Evolutionary conservation across 2,113 vertebrate species (phyloP), one percentile per base, ranked within the genome.

Genomic region (Oncorhynchus gorbuscha): DNA sequence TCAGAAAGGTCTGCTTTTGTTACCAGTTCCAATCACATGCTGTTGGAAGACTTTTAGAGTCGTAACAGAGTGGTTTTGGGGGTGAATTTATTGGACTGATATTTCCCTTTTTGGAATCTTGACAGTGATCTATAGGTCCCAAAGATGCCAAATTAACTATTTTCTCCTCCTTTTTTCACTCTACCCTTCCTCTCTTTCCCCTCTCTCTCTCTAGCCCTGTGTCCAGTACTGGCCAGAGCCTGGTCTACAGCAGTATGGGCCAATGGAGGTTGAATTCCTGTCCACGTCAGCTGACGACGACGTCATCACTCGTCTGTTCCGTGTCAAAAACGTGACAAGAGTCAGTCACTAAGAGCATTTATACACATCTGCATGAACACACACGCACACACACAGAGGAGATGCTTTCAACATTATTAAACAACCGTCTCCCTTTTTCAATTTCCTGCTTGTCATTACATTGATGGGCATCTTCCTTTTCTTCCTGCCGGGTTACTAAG

Each of bases 161-260:
- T 81, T n/a, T 3, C 95, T 97, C 35, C 94, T 22, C 49, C 68
- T 64, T 12, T 71, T 14, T n/a, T 45, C 39, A 12, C 39, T 45
- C 9, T 45, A 99, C 9, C 39, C 39, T 45, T 2, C 8, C 39
- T 12, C 39, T 48, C 14, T 28, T 32, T 68, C 32, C 86, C 20
- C 32, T 73, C 39, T 69, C 86, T 45, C 39, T 39, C 39, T 9
- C 39, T 11, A 93, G 93, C 92, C 92, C 66, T 94, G 93, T 79
- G 88, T 96, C 73, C 96, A 97, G 88, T 99, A 99, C 84, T 99
- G 97, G 97, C 97, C 97, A 0, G 97, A 98, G 84, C 95, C 94
- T 0, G 97, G 97, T 4, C 92, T 97, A 67, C 96, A 98, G 91
- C 96, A 98, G 76, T 98, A 96, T 0, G 97, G 97, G 28, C 95